Conservation (phyloP, 1,140 invertebrate species). For the Ceratina australensis region DNA sequence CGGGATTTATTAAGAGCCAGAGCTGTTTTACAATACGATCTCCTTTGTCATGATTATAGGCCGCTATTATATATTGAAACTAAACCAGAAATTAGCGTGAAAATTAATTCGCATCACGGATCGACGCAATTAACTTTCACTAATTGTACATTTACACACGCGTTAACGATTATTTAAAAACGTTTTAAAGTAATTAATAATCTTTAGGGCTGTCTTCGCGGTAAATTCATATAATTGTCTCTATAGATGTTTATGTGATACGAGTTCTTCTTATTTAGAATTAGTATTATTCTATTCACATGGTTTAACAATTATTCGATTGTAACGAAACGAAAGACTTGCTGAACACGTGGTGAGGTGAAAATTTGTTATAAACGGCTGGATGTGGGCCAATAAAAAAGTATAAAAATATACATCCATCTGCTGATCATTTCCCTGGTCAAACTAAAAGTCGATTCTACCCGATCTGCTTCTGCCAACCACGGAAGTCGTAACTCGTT, state of each 20-base stretch:
- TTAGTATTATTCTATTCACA: slow-evolving; percentile 57
- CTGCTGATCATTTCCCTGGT: slow-evolving; percentile 22
- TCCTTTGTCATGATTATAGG: slow-evolving; percentile 25
- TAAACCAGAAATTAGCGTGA: too few species aligned
- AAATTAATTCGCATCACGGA: background rate
- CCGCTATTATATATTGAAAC: slow-evolving; percentile 26
- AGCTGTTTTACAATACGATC: slow-evolving; percentile 32
- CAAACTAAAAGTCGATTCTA: background rate
- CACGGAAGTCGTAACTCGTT: background rate
- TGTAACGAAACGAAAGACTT: slow-evolving; percentile 48
- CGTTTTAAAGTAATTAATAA: background rate
- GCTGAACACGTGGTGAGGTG: slow-evolving; percentile 52
- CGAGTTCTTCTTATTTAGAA: slow-evolving; percentile 57
- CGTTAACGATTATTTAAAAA: slow-evolving; percentile 35
- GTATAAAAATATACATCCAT: slow-evolving; percentile 42
- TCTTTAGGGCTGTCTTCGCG: slow-evolving; percentile 13
- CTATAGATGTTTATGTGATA: slow-evolving; percentile 53
- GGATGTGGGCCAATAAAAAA: slow-evolving; percentile 73
- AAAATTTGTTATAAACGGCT: slow-evolving; percentile 73
- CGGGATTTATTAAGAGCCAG: slow-evolving; percentile 34
- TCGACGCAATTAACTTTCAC: background rate
- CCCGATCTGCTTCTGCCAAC: background rate
- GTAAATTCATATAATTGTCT: slow-evolving; percentile 33
- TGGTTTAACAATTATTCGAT: slow-evolving; percentile 52
- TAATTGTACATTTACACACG: slow-evolving; percentile 32